These are phyloP conservation scores for Platycheirus albimanus DNA, from an alignment of 2,888 invertebrate genomes.

Conservation along the genomic window DNA sequence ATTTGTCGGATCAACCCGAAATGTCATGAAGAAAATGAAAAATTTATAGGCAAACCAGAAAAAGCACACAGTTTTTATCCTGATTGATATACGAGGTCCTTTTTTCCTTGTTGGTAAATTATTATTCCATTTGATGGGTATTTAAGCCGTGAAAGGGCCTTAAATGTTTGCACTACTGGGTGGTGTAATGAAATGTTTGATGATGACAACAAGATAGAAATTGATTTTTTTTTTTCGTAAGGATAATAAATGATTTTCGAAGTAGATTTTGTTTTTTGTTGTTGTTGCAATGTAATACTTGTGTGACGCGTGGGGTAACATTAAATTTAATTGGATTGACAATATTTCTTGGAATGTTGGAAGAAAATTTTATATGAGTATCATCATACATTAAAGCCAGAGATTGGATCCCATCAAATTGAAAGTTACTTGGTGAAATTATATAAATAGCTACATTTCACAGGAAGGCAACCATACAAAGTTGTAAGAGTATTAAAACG, in stretches of 20 bases:
- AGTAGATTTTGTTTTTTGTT: not conserved
- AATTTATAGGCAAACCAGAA: conserved; percentile 28
- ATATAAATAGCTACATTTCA: too few species aligned
- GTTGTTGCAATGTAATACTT: too few species aligned
- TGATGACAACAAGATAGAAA: conserved; percentile 34
- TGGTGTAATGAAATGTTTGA: conserved; percentile 22
- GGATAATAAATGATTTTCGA: conserved; percentile 13
- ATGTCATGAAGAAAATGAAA: conserved; percentile 52
- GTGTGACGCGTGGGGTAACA: not conserved
- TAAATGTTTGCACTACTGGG: conserved; percentile 6
- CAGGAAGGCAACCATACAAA: too few species aligned
- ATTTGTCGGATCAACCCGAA: conserved; percentile 27
- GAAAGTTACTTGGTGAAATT: too few species aligned
- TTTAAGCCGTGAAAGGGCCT: conserved; percentile 31
- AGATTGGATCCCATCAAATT: too few species aligned
- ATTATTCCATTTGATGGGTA: conserved; percentile 52
- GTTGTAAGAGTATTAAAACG: too few species aligned
- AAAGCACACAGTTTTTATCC: conserved; percentile 44
- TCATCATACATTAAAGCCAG: too few species aligned
- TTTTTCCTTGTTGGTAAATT: conserved; percentile 25
- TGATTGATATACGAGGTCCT: conserved; percentile 51
- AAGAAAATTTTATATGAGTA: too few species aligned
- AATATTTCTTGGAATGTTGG: too few species aligned
- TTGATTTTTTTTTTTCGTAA: conserved; percentile 9
- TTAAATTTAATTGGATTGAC: not conserved